Conservation (phyloP, 2,888 invertebrate species). For the Lutraria lutraria region DNA sequence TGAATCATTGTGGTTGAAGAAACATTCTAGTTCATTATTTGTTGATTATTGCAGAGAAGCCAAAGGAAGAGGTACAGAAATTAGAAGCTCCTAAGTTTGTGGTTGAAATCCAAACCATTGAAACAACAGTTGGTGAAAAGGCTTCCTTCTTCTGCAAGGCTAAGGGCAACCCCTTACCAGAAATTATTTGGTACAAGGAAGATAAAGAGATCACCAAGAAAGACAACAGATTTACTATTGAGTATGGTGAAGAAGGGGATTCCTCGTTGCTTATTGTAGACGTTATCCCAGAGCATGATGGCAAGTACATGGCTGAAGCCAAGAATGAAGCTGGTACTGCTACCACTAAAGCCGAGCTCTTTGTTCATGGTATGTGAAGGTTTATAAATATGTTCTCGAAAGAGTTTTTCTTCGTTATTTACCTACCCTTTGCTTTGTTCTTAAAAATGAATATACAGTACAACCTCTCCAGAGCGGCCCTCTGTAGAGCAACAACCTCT, state of each 20-base stretch:
- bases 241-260: constrained; percentile 75
- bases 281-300: constrained; percentile 84
- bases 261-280: constrained; percentile 80
- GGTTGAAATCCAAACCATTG: constrained; percentile 80
- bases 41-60: constrained; percentile 67
- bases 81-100: constrained; percentile 83
- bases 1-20: too few relatives aligned
- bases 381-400: background rate
- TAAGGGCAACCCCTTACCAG: constrained; percentile 82
- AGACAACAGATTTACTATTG: constrained; percentile 80
- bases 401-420: background rate
- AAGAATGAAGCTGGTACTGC: constrained; percentile 83
- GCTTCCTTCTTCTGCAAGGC: constrained; percentile 82
- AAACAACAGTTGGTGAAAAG: constrained; percentile 76
- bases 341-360: constrained; percentile 82
- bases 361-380: constrained; percentile 80
- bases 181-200: constrained; percentile 83
- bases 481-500: too few relatives aligned
- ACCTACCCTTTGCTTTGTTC: background rate
- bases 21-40: background rate
- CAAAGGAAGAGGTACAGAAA: constrained; percentile 76
- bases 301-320: constrained; percentile 84
- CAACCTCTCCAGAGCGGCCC: too few relatives aligned
- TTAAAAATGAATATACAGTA: too few relatives aligned
- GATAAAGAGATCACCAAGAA: constrained; percentile 79